phyloP scores from a whole-genome alignment of 2,113 vertebrate genomes.

The Rutilus rutilus region DNA sequence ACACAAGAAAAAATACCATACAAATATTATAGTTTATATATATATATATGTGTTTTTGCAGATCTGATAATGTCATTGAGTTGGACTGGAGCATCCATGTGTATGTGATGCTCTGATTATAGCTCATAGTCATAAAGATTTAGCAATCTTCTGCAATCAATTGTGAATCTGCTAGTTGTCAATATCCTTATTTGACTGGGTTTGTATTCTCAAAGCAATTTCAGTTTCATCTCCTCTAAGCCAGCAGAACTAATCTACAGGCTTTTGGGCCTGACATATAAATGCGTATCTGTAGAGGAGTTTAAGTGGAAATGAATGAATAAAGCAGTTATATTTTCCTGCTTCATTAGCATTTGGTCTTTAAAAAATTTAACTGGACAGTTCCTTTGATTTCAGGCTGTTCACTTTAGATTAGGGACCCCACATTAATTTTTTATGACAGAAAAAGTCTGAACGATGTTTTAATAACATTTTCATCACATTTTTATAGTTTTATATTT shows the following conservation, averaged over 20 bases:
- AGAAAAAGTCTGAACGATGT: neutral
- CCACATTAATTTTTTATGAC: constrained; percentile 1
- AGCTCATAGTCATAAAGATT: neutral
- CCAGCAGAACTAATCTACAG: neutral
- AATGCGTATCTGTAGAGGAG: neutral
- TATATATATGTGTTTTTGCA: neutral
- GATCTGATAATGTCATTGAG: neutral
- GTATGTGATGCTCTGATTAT: neutral
- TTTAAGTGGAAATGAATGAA: neutral
- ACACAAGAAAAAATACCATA: no score
- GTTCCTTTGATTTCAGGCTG: neutral
- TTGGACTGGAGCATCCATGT: neutral
- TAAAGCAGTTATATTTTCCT: neutral
- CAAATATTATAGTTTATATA: no score
- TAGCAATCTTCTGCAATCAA: neutral
- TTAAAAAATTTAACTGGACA: neutral
- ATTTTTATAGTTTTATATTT: neutral
- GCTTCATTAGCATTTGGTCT: neutral
- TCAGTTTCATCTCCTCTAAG: constrained; percentile 28
- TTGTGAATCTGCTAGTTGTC: neutral
- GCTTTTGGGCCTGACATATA: neutral
- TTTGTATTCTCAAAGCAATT: constrained; percentile 14
- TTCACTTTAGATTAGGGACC: neutral
- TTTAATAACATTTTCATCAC: neutral
- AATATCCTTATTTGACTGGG: neutral